Conservation (phyloP, 2,113 vertebrate species). For the Cettia cetti region DNA sequence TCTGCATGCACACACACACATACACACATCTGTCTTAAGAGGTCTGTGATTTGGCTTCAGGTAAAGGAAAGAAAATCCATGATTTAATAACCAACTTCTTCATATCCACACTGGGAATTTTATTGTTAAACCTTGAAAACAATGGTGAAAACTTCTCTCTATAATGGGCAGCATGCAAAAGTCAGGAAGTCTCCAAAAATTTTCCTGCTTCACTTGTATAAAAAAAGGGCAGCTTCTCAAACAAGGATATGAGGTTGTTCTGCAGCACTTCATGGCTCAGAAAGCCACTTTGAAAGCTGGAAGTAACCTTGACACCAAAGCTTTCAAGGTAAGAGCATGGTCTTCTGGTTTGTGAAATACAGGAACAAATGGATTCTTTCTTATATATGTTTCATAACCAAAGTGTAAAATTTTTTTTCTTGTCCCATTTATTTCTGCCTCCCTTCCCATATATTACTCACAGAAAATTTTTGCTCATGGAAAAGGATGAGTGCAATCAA, state of each 20-base stretch:
- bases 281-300: background rate
- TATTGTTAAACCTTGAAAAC: background rate
- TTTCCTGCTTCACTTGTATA: background rate
- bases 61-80: background rate
- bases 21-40: background rate
- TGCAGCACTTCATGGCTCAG: accelerated
- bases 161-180: background rate
- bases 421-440: background rate
- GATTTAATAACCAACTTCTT: background rate
- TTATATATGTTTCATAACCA: background rate
- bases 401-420: background rate
- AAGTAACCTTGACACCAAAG: background rate
- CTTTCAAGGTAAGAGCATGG: background rate
- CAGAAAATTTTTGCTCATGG: background rate
- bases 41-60: background rate
- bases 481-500: background rate
- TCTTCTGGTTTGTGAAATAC: background rate
- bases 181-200: background rate
- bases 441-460: background rate
- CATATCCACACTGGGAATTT: background rate
- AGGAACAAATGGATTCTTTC: background rate
- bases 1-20: background rate
- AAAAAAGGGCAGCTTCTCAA: accelerated
- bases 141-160: background rate
- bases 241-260: background rate